Evolutionary conservation across 1,140 invertebrate species (phyloP).

Genomic region (Drosophila arawakana): DNA sequence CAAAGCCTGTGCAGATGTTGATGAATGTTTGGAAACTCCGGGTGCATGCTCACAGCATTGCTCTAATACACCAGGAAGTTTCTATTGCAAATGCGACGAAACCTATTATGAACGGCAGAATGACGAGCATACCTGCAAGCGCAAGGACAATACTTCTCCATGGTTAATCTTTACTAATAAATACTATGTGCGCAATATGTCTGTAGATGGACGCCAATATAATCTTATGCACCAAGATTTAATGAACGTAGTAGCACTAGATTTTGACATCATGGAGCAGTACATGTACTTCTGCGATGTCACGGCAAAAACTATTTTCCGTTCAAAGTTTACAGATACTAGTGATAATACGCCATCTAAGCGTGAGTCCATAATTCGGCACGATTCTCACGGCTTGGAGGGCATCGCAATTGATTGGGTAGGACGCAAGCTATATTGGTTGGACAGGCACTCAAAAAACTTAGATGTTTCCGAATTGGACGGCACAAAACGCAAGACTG

Average conservation of each 20-base stretch:
- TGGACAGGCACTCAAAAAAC: constrained; percentile 98
- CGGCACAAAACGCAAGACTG: constrained; percentile 95
- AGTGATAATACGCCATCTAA: constrained; percentile 82
- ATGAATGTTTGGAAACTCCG: constrained; percentile 96
- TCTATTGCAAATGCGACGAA: constrained; percentile 98
- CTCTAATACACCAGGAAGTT: constrained; percentile 97
- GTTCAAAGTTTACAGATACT: constrained; percentile 87
- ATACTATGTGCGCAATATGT: constrained; percentile 98
- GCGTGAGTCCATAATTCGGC: constrained; percentile 94
- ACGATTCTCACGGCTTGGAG: constrained; percentile 97
- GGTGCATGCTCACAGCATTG: constrained; percentile 97
- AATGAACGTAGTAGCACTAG: constrained; percentile 97
- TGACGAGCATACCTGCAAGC: constrained; percentile 96
- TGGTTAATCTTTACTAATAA: constrained; percentile 99
- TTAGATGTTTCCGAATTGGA: constrained; percentile 96
- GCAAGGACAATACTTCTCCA: constrained; percentile 91
- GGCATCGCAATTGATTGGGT: constrained; percentile 99
- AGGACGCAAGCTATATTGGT: constrained; percentile 97
- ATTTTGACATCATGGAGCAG: constrained; percentile 94
- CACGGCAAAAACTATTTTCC: constrained; percentile 95
- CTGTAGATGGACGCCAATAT: constrained; percentile 93
- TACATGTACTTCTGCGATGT: constrained; percentile 98
- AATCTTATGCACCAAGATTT: constrained; percentile 97
- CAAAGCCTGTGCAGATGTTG: constrained; percentile 95
- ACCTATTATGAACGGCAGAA: constrained; percentile 94